Percentiles rank a stretch among this genome's conserved stretches.
These are phyloP conservation scores for Percopsis omiscomaycus DNA, from an alignment of 2,797 vertebrate genomes.

Conservation along the genomic window DNA sequence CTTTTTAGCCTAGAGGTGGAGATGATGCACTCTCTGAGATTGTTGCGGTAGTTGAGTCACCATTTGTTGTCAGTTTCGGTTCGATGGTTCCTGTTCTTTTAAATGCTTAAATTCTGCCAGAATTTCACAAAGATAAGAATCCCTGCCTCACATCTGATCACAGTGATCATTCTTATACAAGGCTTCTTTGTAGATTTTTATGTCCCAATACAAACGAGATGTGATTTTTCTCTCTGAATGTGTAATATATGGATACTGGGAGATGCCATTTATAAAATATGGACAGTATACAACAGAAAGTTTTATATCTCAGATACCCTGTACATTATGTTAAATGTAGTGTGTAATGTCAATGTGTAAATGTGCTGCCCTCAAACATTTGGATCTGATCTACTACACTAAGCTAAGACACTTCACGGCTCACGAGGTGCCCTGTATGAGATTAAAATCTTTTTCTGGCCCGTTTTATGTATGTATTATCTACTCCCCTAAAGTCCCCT, in stretches of 20 bases:
- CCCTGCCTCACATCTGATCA: conserved; percentile 26
- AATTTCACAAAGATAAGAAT: conserved; percentile 36
- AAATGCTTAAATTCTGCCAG: neutral
- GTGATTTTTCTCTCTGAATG: conserved; percentile 34
- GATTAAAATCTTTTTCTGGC: conserved; percentile 17
- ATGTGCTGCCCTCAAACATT: conserved; percentile 42
- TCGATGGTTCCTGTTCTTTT: conserved; percentile 19
- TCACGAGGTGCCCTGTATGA: conserved; percentile 7
- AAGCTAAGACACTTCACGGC: conserved; percentile 37
- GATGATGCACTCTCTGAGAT: conserved; percentile 32
- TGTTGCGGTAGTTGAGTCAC: conserved; percentile 40
- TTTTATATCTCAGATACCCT: neutral
- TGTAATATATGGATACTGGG: neutral
- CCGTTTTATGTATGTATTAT: conserved; percentile 18
- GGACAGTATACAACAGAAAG: neutral
- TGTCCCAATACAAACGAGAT: conserved; percentile 33
- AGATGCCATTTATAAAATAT: too few species aligned
- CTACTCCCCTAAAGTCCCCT: conserved; percentile 10
- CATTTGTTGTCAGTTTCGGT: conserved; percentile 36
- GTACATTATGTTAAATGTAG: conserved; percentile 47
- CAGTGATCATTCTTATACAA: conserved; percentile 15
- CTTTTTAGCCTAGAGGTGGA: conserved; percentile 20
- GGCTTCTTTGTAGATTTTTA: too few species aligned
- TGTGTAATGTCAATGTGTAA: conserved; percentile 46
- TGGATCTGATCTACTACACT: conserved; percentile 18